These are phyloP conservation scores for Mionectes olivaceus DNA, from an alignment of 2,797 vertebrate genomes.

Conservation along the genomic window DNA sequence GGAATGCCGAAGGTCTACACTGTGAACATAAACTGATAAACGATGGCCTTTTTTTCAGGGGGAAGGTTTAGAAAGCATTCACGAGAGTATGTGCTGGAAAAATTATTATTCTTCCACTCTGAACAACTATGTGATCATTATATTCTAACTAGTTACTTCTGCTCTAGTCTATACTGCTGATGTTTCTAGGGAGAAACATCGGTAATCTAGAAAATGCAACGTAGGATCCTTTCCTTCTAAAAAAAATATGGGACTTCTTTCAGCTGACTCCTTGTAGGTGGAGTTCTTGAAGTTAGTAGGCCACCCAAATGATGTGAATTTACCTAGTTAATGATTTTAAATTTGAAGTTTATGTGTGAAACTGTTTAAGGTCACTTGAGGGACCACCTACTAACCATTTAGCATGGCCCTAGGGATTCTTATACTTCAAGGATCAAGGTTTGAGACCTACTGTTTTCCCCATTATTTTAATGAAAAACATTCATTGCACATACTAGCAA, in stretches of 20 bases:
- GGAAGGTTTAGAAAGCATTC: background rate
- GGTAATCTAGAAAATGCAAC: background rate
- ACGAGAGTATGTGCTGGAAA: background rate
- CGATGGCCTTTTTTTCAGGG: fast-evolving
- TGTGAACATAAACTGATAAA: background rate
- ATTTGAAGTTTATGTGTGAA: background rate
- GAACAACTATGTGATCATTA: background rate
- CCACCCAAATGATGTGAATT: background rate
- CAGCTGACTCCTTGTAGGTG: background rate
- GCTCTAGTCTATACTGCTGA: background rate
- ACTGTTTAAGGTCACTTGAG: background rate
- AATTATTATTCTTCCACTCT: background rate
- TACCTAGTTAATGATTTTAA: background rate
- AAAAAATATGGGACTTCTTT: background rate
- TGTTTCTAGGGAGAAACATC: background rate
- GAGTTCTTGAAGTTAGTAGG: background rate
- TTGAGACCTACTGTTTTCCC: background rate
- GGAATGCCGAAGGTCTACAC: background rate
- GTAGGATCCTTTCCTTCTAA: background rate
- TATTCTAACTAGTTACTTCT: background rate
- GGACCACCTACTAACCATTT: background rate
- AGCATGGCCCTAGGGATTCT: background rate
- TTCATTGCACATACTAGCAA: background rate
- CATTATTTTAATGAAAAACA: background rate
- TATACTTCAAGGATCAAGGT: background rate